A percentile compares a stretch with the other conserved stretches of the same genome.
phyloP scores from a whole-genome alignment of 2,113 vertebrate genomes.

The Polyodon spathula region DNA sequence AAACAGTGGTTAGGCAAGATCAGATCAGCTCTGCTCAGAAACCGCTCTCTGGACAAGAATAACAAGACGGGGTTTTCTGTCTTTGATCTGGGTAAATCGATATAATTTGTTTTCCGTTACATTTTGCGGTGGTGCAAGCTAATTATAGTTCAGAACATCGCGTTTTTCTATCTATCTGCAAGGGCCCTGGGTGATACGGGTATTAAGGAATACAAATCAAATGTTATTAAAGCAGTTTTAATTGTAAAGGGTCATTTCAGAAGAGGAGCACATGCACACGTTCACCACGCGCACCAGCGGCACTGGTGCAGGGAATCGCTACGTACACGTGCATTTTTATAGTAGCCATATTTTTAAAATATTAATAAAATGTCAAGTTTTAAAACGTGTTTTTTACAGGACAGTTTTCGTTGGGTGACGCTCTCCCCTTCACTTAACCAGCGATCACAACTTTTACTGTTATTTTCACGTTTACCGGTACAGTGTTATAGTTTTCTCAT shows the following conservation, averaged over 20 bases:
- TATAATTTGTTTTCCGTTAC: not conserved
- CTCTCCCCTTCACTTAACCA: not conserved
- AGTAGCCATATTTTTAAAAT: not conserved
- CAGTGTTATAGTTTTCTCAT: no score
- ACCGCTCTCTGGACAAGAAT: not conserved
- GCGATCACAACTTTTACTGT: no score
- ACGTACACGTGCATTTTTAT: not conserved
- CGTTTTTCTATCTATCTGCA: no score
- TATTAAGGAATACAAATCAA: no score
- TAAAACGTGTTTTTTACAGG: no score
- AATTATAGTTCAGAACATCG: not conserved
- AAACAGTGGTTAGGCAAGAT: not conserved
- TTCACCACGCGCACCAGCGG: conserved; percentile 12
- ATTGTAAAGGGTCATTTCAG: not conserved
- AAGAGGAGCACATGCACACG: conserved; percentile 19
- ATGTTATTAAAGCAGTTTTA: no score
- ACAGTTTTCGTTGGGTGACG: no score
- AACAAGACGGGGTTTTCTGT: not conserved
- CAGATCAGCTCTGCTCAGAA: not conserved
- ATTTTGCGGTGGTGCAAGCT: not conserved
- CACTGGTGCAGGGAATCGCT: conserved; percentile 20
- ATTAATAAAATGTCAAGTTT: no score
- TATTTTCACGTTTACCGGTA: no score
- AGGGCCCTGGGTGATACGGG: no score
- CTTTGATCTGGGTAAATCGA: conserved; percentile 7